Evolutionary conservation across 2,797 vertebrate species (phyloP).

Genomic region (Decapterus maruadsi): DNA sequence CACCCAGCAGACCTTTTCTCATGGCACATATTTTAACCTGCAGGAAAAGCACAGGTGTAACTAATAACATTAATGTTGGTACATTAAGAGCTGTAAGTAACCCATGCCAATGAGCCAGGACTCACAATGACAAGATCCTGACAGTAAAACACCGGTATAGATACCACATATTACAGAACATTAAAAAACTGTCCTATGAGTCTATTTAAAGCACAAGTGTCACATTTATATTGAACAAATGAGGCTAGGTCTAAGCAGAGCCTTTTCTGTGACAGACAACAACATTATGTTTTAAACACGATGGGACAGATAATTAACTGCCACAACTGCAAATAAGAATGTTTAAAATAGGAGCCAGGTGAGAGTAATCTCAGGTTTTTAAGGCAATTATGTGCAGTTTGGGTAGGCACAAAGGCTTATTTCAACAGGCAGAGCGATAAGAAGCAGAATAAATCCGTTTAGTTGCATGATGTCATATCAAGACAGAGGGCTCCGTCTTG

Average conservation of each 20-base stretch:
- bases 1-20: slow-evolving; percentile 53
- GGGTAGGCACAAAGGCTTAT: slow-evolving; percentile 18
- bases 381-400: slow-evolving; percentile 16
- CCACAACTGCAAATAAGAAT: slow-evolving; percentile 1
- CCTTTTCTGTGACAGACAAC: background rate
- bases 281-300: background rate
- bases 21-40: slow-evolving; percentile 48
- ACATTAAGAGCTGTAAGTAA: slow-evolving; percentile 29
- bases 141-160: background rate
- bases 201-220: slow-evolving; percentile 20
- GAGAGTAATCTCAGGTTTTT: slow-evolving; percentile 15
- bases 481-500: background rate
- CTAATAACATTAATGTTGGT: slow-evolving; percentile 52
- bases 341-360: background rate
- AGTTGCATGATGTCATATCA: slow-evolving; percentile 2
- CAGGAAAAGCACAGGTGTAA: slow-evolving; percentile 44
- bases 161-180: slow-evolving; percentile 1
- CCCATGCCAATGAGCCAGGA: background rate
- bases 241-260: background rate
- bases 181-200: slow-evolving; percentile 3
- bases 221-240: slow-evolving; percentile 11
- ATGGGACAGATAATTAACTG: background rate
- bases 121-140: background rate
- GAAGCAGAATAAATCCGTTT: background rate
- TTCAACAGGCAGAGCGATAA: slow-evolving; percentile 1